These are phyloP conservation scores for Coluber constrictor DNA, from an alignment of 2,797 vertebrate genomes.

Conservation along the genomic window DNA sequence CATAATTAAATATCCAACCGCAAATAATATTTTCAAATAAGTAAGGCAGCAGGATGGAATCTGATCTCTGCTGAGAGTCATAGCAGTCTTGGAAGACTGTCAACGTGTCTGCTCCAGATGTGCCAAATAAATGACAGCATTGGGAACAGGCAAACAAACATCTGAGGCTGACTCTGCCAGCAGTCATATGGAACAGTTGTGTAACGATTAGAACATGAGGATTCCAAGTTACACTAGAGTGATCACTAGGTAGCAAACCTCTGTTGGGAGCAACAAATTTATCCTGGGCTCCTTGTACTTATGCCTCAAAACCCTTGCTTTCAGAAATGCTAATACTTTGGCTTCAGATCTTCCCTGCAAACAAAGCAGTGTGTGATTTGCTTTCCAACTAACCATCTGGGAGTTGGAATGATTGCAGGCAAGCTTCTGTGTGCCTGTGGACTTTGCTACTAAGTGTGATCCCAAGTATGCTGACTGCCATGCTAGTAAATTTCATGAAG, in stretches of 20 bases:
- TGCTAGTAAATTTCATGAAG: neutral
- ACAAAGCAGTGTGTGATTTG: neutral
- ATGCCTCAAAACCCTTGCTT: neutral
- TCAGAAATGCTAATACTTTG: neutral
- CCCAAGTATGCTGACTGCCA: neutral
- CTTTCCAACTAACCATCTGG: neutral
- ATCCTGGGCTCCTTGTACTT: neutral
- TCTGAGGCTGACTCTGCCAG: neutral
- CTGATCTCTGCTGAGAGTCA: neutral
- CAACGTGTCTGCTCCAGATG: neutral
- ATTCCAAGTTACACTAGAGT: neutral
- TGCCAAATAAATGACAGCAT: neutral
- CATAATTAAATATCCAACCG: neutral
- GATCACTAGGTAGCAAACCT: neutral
- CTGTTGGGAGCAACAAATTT: neutral
- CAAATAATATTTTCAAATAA: neutral
- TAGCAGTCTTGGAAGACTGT: neutral
- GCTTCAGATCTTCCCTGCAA: neutral
- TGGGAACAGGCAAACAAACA: neutral
- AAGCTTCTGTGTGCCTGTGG: neutral
- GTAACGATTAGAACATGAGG: neutral
- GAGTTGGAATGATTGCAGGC: neutral
- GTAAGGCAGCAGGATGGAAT: neutral
- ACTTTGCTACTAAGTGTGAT: neutral
- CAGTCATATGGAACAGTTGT: neutral